Evolutionary conservation across 2,888 invertebrate genomes (phyloP).

Genomic region (Quadroppia sp.): DNA sequence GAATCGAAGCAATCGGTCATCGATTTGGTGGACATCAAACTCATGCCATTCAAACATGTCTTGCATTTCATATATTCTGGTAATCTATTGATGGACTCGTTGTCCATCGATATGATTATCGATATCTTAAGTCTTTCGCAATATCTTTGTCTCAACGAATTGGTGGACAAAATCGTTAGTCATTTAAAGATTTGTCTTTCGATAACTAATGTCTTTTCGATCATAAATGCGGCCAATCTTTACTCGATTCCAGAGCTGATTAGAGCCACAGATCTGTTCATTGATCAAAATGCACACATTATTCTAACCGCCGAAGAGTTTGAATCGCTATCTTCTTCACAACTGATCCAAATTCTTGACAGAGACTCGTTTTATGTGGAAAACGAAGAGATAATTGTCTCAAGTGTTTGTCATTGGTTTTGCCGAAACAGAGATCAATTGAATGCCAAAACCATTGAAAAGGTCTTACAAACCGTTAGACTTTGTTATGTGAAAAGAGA

Average conservation of each 20-base stretch:
- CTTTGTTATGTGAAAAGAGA: conserved; percentile 79
- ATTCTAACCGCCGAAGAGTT: conserved; percentile 80
- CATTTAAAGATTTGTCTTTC: conserved; percentile 83
- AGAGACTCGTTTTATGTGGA: conserved; percentile 94
- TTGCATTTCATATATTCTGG: conserved; percentile 94
- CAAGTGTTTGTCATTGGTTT: conserved; percentile 81
- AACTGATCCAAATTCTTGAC: conserved; percentile 76
- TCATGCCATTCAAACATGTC: conserved; percentile 80
- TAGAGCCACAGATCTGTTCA: conserved; percentile 78
- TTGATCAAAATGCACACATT: conserved; percentile 82
- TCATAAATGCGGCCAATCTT: conserved; percentile 82
- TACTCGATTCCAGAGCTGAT: conserved; percentile 61
- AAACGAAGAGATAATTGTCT: conserved; percentile 92
- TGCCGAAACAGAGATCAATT: conserved; percentile 65
- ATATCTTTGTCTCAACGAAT: conserved; percentile 87
- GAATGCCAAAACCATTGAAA: background rate
- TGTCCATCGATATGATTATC: conserved; percentile 59
- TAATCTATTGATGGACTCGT: conserved; percentile 60
- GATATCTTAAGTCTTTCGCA: conserved; percentile 79
- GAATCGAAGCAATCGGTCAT: conserved; percentile 73
- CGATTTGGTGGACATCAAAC: conserved; percentile 73
- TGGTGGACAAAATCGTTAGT: conserved; percentile 87
- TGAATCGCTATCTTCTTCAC: conserved; percentile 71
- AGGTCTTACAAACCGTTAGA: conserved; percentile 58
- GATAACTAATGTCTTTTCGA: conserved; percentile 84